Evolutionary conservation across 2,797 vertebrate species (phyloP).

Genomic region (Taenioides sp.): DNA sequence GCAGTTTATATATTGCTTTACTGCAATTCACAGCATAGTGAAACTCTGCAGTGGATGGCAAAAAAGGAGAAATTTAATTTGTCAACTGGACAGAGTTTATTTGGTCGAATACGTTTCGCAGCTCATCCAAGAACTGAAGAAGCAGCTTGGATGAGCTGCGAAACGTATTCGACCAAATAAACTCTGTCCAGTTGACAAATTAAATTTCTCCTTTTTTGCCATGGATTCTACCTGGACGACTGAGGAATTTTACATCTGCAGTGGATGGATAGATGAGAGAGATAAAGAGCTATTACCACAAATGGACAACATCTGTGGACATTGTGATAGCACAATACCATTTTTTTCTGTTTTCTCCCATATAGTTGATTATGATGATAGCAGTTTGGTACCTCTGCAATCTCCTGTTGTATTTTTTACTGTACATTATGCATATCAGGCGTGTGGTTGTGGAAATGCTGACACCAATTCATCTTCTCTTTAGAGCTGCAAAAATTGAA

Average conservation of each 20-base stretch:
- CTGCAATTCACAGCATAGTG: slow-evolving; percentile 24
- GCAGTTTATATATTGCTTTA: slow-evolving; percentile 41
- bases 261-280: slow-evolving; percentile 14
- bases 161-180: too few relatives aligned
- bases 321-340: background rate
- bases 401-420: background rate
- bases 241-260: too few relatives aligned
- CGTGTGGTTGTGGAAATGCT: background rate
- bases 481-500: background rate
- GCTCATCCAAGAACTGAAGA: too few relatives aligned
- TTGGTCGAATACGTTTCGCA: too few relatives aligned
- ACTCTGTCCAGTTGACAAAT: too few relatives aligned
- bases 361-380: background rate
- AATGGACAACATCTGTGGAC: slow-evolving; percentile 7
- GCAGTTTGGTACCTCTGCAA: background rate
- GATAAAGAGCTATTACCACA: slow-evolving; percentile 13
- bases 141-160: too few relatives aligned
- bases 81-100: too few relatives aligned
- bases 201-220: too few relatives aligned
- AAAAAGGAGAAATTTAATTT: too few relatives aligned
- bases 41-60: slow-evolving; percentile 34
- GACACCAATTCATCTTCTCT: background rate
- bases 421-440: background rate
- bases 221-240: too few relatives aligned
- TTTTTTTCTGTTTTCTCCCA: background rate